A percentile compares a stretch with the other conserved stretches of the same genome.
Evolutionary conservation across 2,797 vertebrate genomes (phyloP).

Genomic region (Eospalax fontanierii): DNA sequence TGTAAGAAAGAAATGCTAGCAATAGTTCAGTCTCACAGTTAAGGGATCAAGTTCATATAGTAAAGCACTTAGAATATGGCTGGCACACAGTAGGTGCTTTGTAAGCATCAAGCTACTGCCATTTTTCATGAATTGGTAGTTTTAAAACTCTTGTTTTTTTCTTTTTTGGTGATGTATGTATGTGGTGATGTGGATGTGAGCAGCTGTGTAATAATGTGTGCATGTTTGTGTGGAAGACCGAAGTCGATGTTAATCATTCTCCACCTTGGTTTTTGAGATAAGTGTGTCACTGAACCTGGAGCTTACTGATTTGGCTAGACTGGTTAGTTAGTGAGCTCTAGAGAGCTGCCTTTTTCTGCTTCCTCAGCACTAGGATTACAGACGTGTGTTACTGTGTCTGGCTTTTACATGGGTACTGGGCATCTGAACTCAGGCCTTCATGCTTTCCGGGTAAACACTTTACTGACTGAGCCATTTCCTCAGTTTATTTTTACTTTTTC

Average conservation of each 20-base stretch:
- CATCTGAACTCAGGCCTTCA: neutral
- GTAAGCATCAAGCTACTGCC: neutral
- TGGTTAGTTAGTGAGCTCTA: neutral
- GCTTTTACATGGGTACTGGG: neutral
- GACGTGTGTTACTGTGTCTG: no score
- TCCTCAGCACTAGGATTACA: neutral
- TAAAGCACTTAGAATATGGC: neutral
- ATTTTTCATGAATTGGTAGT: neutral
- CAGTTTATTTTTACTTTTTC: neutral
- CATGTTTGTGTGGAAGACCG: neutral
- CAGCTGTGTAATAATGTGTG: neutral
- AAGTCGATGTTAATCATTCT: neutral
- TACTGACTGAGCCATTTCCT: neutral
- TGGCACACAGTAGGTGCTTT: neutral
- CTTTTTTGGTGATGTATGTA: neutral
- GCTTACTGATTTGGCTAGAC: neutral
- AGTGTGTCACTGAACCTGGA: neutral
- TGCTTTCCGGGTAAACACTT: neutral
- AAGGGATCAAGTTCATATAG: neutral
- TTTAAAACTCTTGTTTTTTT: neutral
- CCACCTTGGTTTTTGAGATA: neutral
- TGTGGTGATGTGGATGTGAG: neutral
- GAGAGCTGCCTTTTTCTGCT: neutral
- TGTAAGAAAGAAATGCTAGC: conserved; percentile 2
- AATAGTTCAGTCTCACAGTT: neutral